Conservation (phyloP, 2,888 invertebrate species). For the Antheraea yamamai region DNA sequence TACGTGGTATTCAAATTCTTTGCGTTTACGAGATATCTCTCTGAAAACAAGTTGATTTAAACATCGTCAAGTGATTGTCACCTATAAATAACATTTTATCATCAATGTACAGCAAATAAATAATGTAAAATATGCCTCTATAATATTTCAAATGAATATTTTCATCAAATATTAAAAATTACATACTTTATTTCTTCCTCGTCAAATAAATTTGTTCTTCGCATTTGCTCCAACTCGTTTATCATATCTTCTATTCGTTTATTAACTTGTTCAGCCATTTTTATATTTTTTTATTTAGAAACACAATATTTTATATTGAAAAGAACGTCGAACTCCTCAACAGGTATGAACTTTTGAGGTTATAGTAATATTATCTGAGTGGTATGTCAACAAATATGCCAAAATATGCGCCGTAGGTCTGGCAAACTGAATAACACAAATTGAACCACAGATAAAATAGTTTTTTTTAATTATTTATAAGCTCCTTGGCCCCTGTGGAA, state of each 20-base stretch:
- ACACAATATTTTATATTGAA: background rate
- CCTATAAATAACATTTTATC: background rate
- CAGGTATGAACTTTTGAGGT: background rate
- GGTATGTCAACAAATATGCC: too few species aligned
- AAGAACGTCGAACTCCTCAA: background rate
- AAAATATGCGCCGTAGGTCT: too few species aligned
- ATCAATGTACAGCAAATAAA: background rate
- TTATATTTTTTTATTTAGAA: conserved; percentile 32
- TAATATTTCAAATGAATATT: background rate
- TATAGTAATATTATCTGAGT: background rate
- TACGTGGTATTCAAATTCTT: conserved; percentile 88
- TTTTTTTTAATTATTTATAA: too few species aligned
- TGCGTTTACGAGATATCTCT: conserved; percentile 85
- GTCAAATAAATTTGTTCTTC: conserved; percentile 85
- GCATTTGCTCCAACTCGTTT: conserved; percentile 91
- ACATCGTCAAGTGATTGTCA: background rate
- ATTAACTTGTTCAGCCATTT: conserved; percentile 92
- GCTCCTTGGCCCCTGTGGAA: too few species aligned
- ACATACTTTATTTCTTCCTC: conserved; percentile 86
- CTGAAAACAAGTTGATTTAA: conserved; percentile 65
- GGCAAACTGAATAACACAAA: too few species aligned
- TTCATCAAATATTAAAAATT: background rate
- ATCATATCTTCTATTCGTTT: conserved; percentile 89
- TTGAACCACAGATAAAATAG: too few species aligned
- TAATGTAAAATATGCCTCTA: background rate